Evolutionary conservation across 2,888 invertebrate genomes (phyloP).

Genomic region (Danaus chrysippus): DNA sequence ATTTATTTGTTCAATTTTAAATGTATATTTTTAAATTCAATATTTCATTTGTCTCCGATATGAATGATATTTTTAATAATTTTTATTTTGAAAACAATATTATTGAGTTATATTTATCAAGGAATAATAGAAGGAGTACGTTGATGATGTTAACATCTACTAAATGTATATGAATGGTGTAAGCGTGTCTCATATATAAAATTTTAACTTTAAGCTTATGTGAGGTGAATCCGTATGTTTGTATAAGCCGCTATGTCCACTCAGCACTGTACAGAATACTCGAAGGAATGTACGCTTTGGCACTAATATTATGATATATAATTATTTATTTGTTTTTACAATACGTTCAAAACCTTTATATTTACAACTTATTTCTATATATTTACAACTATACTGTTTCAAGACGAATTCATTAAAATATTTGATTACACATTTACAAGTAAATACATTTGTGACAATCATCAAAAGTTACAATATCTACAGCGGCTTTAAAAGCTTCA

Average conservation of each 20-base stretch:
- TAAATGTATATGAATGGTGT: constrained; percentile 11
- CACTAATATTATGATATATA: constrained; percentile 74
- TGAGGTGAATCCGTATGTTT: constrained; percentile 17
- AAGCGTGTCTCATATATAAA: constrained; percentile 31
- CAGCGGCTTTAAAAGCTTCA: constrained; percentile 29
- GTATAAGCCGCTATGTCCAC: constrained; percentile 28
- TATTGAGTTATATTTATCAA: not conserved
- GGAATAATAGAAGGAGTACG: constrained; percentile 3
- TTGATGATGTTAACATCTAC: constrained; percentile 13
- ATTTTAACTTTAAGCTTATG: constrained; percentile 61
- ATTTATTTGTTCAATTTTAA: too few species aligned
- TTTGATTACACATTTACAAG: constrained; percentile 45
- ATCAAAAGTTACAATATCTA: constrained; percentile 28
- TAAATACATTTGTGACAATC: constrained; percentile 27
- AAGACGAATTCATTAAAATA: constrained; percentile 38
- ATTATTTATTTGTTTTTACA: constrained; percentile 55
- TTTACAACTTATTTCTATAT: constrained; percentile 68
- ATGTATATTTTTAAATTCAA: too few species aligned
- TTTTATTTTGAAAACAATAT: too few species aligned
- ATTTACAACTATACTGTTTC: constrained; percentile 58
- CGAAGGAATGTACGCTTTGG: constrained; percentile 70
- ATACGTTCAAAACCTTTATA: constrained; percentile 62
- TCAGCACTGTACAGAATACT: constrained; percentile 51
- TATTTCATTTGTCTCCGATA: too few species aligned
- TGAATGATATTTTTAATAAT: too few species aligned